These are phyloP conservation scores for Cantharis lateralis DNA, from an alignment of 2,888 invertebrate species.

Conservation along the genomic window DNA sequence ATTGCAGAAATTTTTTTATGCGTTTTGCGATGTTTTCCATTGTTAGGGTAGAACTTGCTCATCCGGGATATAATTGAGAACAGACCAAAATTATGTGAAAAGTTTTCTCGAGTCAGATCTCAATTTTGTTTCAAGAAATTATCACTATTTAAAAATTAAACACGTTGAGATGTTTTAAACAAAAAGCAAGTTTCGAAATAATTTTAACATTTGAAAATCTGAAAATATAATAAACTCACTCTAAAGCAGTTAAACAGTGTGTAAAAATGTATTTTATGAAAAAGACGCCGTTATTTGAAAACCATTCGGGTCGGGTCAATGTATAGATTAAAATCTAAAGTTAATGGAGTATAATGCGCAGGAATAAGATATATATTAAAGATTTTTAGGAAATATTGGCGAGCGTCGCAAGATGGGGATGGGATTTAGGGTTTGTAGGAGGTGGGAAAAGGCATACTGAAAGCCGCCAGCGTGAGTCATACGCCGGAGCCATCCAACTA, in stretches of 20 bases:
- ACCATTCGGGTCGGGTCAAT: conserved; percentile 6
- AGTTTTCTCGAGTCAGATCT: background rate
- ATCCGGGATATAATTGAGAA: background rate
- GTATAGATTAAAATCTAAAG: conserved; percentile 24
- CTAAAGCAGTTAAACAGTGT: background rate
- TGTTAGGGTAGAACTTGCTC: background rate
- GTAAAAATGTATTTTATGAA: background rate
- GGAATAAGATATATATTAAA: conserved; percentile 25
- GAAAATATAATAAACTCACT: conserved; percentile 11
- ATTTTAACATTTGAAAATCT: background rate
- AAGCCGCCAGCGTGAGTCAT: conserved; percentile 35
- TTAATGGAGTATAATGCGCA: conserved; percentile 27
- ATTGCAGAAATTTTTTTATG: background rate
- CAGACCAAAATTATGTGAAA: background rate
- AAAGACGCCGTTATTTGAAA: conserved; percentile 4
- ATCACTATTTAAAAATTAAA: background rate
- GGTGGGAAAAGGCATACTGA: conserved; percentile 24
- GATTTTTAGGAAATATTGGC: conserved; percentile 22
- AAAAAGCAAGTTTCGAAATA: background rate
- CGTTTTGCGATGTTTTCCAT: background rate
- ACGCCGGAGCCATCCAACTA: conserved; percentile 36
- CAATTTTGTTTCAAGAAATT: background rate
- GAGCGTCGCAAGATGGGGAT: conserved; percentile 13
- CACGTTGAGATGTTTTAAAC: background rate
- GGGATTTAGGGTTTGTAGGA: conserved; percentile 8